Conservation (phyloP, 2,888 invertebrate genomes). For the Tubiluchus corallicola region DNA sequence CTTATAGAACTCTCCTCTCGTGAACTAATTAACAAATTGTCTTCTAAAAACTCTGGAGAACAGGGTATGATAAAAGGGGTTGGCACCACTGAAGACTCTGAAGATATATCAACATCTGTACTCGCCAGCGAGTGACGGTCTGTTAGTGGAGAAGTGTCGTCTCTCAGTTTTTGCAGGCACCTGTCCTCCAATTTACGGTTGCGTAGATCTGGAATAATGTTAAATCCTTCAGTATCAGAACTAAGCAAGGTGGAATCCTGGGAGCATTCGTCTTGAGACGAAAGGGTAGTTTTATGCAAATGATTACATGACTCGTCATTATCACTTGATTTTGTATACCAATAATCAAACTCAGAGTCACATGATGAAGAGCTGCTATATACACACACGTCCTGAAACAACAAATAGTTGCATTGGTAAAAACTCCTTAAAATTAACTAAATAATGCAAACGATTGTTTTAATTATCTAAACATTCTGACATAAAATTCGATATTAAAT, state of each 20-base stretch:
- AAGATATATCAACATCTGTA: neutral
- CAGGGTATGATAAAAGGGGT: neutral
- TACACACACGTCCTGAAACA: neutral
- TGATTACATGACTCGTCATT: too few relatives aligned
- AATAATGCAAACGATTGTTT: too few relatives aligned
- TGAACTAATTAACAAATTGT: neutral
- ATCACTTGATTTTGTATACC: neutral
- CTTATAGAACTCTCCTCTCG: neutral
- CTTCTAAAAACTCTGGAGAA: neutral
- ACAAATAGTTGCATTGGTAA: too few relatives aligned
- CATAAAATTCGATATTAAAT: too few relatives aligned
- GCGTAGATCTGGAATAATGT: neutral
- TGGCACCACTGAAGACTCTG: neutral
- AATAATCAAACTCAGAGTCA: neutral
- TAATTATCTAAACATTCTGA: too few relatives aligned
- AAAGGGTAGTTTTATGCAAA: too few relatives aligned
- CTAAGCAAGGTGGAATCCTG: neutral
- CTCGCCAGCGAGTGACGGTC: neutral
- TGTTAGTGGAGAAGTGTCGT: too few relatives aligned
- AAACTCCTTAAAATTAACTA: too few relatives aligned
- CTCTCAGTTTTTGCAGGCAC: too few relatives aligned
- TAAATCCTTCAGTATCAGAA: neutral
- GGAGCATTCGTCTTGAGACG: neutral
- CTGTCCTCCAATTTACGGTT: too few relatives aligned
- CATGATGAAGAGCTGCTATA: neutral